A percentile compares a stretch with the other conserved stretches of the same genome.
These are phyloP conservation scores for Scolopax mira DNA, from an alignment of 2,113 vertebrate genomes.

Conservation along the genomic window DNA sequence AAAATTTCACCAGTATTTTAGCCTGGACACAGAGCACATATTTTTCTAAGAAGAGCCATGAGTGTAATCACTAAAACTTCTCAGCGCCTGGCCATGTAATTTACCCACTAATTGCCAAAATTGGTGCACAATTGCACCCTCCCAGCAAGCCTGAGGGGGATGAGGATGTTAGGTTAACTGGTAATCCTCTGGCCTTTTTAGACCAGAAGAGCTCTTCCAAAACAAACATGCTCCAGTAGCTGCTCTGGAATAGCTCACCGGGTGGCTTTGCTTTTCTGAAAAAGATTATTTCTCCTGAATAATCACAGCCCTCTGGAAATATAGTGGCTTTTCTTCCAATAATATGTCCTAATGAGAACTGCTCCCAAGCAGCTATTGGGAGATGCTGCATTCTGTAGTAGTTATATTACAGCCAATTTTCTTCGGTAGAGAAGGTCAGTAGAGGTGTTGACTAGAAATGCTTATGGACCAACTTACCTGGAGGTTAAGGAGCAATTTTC, in stretches of 20 bases:
- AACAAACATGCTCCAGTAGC: neutral
- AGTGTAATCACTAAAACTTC: neutral
- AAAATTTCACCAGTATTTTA: neutral
- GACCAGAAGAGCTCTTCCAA: neutral
- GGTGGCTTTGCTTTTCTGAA: neutral
- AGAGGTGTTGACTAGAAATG: neutral
- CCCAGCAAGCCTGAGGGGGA: neutral
- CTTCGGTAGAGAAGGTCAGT: neutral
- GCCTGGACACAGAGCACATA: neutral
- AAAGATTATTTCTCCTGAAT: neutral
- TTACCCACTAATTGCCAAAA: neutral
- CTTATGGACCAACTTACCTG: neutral
- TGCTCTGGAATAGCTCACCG: neutral
- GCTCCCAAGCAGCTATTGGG: neutral
- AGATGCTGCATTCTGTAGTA: neutral
- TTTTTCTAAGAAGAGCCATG: neutral
- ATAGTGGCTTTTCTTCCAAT: neutral
- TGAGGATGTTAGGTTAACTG: neutral
- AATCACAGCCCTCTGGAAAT: neutral
- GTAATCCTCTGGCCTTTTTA: neutral
- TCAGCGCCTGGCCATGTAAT: neutral
- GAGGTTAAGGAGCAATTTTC: slow-evolving; percentile 25
- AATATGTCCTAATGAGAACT: neutral
- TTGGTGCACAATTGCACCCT: neutral
- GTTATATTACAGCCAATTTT: neutral